Conservation (phyloP, 2,113 vertebrate genomes). For the Zosterops pallidus region DNA sequence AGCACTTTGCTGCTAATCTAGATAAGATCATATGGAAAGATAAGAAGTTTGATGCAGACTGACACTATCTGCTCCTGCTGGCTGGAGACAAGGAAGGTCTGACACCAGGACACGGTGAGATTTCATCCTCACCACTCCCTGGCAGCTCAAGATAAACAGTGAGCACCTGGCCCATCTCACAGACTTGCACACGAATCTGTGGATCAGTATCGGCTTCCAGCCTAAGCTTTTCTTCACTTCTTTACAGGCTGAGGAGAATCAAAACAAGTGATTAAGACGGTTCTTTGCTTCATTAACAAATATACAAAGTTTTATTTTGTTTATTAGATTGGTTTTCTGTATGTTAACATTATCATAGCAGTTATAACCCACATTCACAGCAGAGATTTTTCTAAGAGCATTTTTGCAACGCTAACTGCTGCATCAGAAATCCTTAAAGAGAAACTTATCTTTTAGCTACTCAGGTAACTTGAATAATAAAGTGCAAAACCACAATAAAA, state of each 20-base stretch:
- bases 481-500: constrained; percentile 56
- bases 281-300: constrained; percentile 55
- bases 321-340: constrained; percentile 50
- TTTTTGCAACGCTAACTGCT: constrained; percentile 17
- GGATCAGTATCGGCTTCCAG: neutral
- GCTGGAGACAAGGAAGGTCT: neutral
- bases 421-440: constrained; percentile 1
- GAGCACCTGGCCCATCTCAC: neutral
- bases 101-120: neutral
- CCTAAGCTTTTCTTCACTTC: neutral
- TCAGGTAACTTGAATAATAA: constrained; percentile 29
- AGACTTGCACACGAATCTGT: neutral
- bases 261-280: constrained; percentile 46
- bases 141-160: neutral
- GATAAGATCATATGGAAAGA: neutral
- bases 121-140: neutral
- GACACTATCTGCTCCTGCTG: neutral
- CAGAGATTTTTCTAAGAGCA: constrained; percentile 9
- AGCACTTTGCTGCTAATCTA: neutral
- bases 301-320: constrained; percentile 57
- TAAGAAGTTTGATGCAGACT: neutral
- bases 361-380: constrained; percentile 49
- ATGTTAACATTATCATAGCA: constrained; percentile 26
- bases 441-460: constrained; percentile 5
- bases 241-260: neutral